phyloP scores from a whole-genome alignment of 92 coral and sea anemone species.

The Chrysogorgia sp. region DNA sequence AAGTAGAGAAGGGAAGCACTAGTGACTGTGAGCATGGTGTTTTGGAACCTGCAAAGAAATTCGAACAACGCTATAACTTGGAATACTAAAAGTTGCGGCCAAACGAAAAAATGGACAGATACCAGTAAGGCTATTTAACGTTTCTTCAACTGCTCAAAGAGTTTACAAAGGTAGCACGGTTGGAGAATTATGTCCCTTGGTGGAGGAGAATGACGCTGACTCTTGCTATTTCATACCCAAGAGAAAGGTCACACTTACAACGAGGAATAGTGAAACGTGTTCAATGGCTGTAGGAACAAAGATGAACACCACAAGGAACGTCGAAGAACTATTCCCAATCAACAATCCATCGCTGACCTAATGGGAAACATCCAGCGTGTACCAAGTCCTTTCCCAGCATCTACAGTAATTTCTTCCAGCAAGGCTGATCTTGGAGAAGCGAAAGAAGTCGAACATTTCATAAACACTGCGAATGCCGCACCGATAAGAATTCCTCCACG shows the following conservation, averaged over 20 bases:
- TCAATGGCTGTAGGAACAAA: neutral
- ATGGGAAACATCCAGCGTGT: conserved; percentile 8
- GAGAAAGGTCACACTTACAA: too few species aligned
- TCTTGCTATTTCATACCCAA: too few species aligned
- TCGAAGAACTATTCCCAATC: conserved; percentile 48
- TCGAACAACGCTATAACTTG: neutral
- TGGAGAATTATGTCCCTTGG: conserved; percentile 44
- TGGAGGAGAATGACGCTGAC: conserved; percentile 27
- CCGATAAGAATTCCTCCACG: conserved; percentile 51
- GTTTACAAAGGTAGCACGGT: conserved; percentile 46
- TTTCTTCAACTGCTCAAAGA: neutral
- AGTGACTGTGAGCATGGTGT: conserved; percentile 8
- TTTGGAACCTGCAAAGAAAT: conserved; percentile 25
- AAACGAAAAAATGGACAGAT: conserved; percentile 28
- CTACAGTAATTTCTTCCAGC: conserved; percentile 27
- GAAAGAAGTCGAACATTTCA: too few species aligned
- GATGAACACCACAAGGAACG: neutral
- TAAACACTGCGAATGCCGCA: conserved; percentile 34
- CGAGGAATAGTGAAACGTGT: neutral
- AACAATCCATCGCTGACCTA: conserved; percentile 22
- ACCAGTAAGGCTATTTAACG: conserved; percentile 49
- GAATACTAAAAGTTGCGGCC: conserved; percentile 46
- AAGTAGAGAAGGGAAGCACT: conserved; percentile 23
- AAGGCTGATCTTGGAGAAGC: conserved; percentile 45
- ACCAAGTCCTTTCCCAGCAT: conserved; percentile 19